Evolutionary conservation across 2,113 vertebrate genomes (phyloP), one percentile per base, ranked within the genome.

Genomic region (Noctilio leporinus): DNA sequence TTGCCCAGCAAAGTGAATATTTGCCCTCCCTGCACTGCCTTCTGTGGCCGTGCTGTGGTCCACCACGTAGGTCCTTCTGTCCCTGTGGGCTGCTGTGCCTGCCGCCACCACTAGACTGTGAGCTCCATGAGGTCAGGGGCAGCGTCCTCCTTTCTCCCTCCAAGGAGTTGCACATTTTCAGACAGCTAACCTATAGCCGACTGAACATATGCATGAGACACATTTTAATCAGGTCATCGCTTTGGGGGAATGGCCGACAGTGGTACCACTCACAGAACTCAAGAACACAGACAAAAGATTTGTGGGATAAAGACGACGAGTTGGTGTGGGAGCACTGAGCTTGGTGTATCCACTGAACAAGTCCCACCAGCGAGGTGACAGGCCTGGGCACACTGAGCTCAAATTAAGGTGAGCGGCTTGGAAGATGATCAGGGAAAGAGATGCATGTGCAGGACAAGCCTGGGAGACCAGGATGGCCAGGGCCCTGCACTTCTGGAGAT

Each of bases 21-120:
- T 2, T 9, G 26, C 33, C 30, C 22, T 10, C 51, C 67, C 53
- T 2, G 8, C 17, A 14, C 49, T 3, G 38, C 30, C 47, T 15
- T 19, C 20, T 43, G 53, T 20, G 19, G 81, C 35, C 57, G 10
- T 1, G 2, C 3, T 24, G 3, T 9, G 38, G 19, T 4, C 28
- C 40, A 17, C 38, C 5, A 0, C 10, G 14, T 53, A 43, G 33
- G 19, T 24, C 35, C 38, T 16, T 45, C 14, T 2, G 4, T 4
- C 49, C 75, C 2, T 3, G 0, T 0, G 3, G 19, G 43, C 73
- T 26, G 35, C n/a, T 40, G 53, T 49, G 55, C 43, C 91, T 24
- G 38, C 81, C n/a, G 20, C 17, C 86, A 43, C 55, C 3, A 0
- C 85, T 95, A 93, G 93, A 96, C 91, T 93, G 73, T 93, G 93